These are phyloP conservation scores for Trichogramma pretiosum DNA, from an alignment of 1,140 invertebrate species.

Conservation along the genomic window DNA sequence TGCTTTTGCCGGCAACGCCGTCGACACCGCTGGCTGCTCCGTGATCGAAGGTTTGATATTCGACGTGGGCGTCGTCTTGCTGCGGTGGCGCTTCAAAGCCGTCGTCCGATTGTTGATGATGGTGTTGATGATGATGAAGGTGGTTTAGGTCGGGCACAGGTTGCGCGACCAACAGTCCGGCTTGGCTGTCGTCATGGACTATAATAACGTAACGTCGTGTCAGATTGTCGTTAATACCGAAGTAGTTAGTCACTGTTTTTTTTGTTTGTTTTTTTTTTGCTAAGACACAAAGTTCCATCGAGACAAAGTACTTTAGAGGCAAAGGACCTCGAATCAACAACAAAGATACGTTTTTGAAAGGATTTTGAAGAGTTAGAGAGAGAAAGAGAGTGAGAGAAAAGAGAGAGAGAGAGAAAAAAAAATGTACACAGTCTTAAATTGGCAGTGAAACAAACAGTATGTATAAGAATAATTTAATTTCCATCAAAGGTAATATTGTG, in stretches of 20 bases:
- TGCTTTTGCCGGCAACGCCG: constrained; percentile 1
- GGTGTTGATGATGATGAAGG: neutral
- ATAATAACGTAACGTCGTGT: constrained; percentile 37
- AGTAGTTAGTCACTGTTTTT: neutral
- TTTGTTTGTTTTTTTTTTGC: neutral
- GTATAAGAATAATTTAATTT: too few relatives aligned
- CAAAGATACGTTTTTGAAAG: neutral
- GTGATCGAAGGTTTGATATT: neutral
- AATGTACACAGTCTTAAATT: too few relatives aligned
- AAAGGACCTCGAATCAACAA: neutral
- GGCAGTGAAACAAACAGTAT: too few relatives aligned
- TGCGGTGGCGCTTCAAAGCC: neutral
- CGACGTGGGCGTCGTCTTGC: neutral
- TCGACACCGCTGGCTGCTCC: neutral
- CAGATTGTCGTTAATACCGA: neutral
- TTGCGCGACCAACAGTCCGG: constrained; percentile 28
- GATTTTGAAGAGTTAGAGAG: neutral
- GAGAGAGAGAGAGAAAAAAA: too few relatives aligned
- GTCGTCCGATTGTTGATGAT: too few relatives aligned
- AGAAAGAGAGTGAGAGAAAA: too few relatives aligned
- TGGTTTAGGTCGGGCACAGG: constrained; percentile 11
- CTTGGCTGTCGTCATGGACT: constrained; percentile 24
- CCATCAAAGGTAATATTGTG: too few relatives aligned
- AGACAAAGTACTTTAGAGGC: neutral
- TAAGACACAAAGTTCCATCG: too few relatives aligned